These are phyloP conservation scores for Anthonomus grandis DNA, from an alignment of 1,140 invertebrate genomes.

Conservation along the genomic window DNA sequence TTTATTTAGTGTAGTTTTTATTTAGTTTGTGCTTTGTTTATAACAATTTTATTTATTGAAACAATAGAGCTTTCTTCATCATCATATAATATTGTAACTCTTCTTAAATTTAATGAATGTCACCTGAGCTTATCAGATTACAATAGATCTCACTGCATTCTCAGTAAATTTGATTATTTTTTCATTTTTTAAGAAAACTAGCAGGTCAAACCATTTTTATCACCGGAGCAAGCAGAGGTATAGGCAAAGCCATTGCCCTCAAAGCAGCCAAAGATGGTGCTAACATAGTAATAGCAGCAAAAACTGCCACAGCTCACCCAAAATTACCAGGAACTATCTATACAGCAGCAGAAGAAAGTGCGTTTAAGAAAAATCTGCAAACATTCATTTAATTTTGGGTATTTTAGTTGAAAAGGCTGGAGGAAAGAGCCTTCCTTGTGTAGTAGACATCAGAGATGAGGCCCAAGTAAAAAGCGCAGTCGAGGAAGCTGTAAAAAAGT, in stretches of 20 bases:
- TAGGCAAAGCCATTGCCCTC: constrained; percentile 94
- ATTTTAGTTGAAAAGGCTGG: constrained; percentile 82
- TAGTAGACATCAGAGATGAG: constrained; percentile 93
- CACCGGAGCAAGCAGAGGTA: constrained; percentile 94
- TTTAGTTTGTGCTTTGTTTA: no score
- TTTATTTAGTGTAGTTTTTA: no score
- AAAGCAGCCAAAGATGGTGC: constrained; percentile 93
- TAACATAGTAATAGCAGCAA: constrained; percentile 92
- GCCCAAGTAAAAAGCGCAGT: constrained; percentile 79
- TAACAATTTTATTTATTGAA: no score
- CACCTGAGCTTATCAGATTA: no score
- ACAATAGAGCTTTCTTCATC: no score
- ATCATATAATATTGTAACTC: no score
- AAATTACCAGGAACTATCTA: constrained; percentile 98
- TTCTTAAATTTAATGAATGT: no score
- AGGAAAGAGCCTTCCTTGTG: constrained; percentile 86
- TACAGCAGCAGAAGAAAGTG: constrained; percentile 93
- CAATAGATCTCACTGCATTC: no score
- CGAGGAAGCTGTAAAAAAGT: constrained; percentile 80
- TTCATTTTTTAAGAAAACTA: constrained; percentile 68
- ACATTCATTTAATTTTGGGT: background rate
- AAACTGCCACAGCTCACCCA: constrained; percentile 93
- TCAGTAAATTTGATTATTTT: background rate
- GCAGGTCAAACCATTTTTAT: constrained; percentile 91
- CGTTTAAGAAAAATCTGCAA: constrained; percentile 38